phyloP scores from a whole-genome alignment of 2,113 vertebrate species.

The Tichodroma muraria region DNA sequence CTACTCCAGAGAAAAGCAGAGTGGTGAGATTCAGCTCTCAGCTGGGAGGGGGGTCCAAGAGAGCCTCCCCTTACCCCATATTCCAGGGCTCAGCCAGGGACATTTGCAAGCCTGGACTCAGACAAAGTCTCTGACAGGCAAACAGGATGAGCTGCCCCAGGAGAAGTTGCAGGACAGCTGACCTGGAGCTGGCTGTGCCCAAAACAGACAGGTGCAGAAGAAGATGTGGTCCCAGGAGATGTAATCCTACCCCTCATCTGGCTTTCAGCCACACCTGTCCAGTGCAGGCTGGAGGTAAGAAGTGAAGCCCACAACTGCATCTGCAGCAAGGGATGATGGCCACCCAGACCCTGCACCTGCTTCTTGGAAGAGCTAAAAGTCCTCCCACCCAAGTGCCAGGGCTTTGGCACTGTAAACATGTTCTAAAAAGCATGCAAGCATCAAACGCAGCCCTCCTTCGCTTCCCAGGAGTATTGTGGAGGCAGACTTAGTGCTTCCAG shows the following conservation, averaged over 20 bases:
- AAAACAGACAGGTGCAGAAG: not conserved
- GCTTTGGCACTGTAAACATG: not conserved
- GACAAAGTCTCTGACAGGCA: not conserved
- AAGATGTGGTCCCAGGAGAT: not conserved
- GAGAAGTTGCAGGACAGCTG: not conserved
- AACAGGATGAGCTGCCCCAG: not conserved
- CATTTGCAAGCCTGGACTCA: not conserved
- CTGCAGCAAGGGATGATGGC: not conserved
- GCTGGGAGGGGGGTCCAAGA: not conserved
- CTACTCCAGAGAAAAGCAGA: not conserved
- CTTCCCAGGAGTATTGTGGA: not conserved
- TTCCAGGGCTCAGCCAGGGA: not conserved
- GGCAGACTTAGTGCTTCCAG: not conserved
- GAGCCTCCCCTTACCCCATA: rapidly evolving
- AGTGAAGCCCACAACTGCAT: rapidly evolving
- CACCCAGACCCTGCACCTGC: not conserved
- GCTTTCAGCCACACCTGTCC: not conserved
- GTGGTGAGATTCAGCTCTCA: not conserved
- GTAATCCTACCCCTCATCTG: not conserved
- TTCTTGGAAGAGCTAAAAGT: not conserved
- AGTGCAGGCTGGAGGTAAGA: not conserved
- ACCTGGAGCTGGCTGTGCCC: not conserved
- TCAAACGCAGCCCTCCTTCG: rapidly evolving
- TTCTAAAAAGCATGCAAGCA: not conserved
- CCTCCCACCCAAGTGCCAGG: not conserved